Evolutionary conservation across 2,113 vertebrate species (phyloP).

Genomic region (Rhinopomastus cyanomelas): DNA sequence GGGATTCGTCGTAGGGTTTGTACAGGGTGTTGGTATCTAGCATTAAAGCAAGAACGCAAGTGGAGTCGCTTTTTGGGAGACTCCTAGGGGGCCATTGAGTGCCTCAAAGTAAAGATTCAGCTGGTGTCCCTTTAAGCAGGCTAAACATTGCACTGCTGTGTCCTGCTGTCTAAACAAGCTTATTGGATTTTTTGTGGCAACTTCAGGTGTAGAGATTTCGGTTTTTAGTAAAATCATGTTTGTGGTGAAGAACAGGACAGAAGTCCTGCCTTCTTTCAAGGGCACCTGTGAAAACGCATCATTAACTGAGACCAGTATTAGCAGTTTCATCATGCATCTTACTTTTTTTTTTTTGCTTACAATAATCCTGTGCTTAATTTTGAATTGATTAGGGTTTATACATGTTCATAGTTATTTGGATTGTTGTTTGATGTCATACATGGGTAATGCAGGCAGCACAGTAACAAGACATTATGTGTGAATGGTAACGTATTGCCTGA

Average conservation of each 20-base stretch:
- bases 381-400: background rate
- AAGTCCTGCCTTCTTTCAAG: background rate
- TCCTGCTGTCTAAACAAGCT: background rate
- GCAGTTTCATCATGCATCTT: background rate
- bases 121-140: background rate
- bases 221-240: background rate
- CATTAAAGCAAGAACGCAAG: background rate
- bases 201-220: background rate
- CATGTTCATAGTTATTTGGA: background rate
- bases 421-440: background rate
- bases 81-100: background rate
- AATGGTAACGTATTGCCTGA: background rate
- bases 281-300: background rate
- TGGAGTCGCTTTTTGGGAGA: background rate
- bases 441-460: background rate
- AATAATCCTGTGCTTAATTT: background rate
- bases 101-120: background rate
- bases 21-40: too few relatives aligned
- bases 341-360: background rate
- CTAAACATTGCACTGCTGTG: fast-evolving
- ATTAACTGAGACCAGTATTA: background rate
- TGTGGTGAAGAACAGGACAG: background rate
- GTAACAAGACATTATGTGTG: background rate
- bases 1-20: background rate
- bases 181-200: background rate